Conservation (phyloP, 2,113 vertebrate genomes). For the Ceyx margarethae region DNA sequence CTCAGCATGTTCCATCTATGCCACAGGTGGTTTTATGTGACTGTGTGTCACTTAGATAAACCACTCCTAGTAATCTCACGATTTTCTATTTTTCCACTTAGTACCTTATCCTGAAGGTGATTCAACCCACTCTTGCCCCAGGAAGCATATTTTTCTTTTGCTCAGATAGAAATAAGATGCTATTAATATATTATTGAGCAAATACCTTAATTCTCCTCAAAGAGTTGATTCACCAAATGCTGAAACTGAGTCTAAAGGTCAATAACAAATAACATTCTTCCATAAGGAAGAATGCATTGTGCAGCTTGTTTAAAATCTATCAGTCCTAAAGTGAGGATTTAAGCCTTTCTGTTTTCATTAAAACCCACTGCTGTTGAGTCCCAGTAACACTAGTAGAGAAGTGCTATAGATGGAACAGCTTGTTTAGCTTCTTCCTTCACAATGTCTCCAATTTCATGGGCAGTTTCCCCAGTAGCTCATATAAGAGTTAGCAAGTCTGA, state of each 20-base stretch:
- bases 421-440: neutral
- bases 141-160: neutral
- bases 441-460: neutral
- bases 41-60: neutral
- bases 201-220: neutral
- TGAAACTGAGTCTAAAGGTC: neutral
- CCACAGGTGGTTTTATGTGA: neutral
- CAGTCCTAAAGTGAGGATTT: neutral
- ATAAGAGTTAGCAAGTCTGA: slow-evolving; percentile 3
- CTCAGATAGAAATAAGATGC: neutral
- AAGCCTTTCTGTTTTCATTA: neutral
- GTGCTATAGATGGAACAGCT: neutral
- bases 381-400: neutral
- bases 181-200: neutral
- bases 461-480: slow-evolving; percentile 10
- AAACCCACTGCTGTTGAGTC: neutral
- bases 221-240: neutral
- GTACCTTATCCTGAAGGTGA: neutral
- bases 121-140: neutral
- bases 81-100: neutral
- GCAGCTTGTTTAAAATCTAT: neutral
- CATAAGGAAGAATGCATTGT: neutral
- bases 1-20: neutral
- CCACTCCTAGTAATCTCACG: neutral
- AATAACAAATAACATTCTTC: neutral